These are phyloP conservation scores for Auanema sp. DNA, from an alignment of 2,888 invertebrate genomes.

Conservation along the genomic window DNA sequence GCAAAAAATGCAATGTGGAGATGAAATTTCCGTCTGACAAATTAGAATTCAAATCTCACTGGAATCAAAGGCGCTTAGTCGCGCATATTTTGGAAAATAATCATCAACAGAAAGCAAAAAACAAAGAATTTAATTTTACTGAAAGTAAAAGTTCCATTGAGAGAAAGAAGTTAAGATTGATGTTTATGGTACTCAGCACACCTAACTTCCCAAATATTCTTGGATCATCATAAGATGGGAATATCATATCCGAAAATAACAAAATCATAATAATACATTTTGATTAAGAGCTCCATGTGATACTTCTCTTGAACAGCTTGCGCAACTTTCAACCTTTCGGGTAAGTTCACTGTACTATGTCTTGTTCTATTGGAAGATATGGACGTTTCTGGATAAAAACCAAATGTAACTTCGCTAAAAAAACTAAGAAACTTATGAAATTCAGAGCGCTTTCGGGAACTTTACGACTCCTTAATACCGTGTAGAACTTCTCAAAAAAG, in stretches of 20 bases:
- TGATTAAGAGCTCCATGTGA: conserved; percentile 52
- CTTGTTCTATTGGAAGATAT: conserved; percentile 27
- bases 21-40: no score
- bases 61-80: no score
- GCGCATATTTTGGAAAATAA: no score
- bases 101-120: no score
- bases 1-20: no score
- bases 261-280: conserved; percentile 58
- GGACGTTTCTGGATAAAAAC: neutral
- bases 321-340: conserved; percentile 5
- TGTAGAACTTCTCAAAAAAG: neutral
- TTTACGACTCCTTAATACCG: neutral
- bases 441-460: neutral
- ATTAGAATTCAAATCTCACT: no score
- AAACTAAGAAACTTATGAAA: neutral
- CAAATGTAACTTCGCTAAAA: no score
- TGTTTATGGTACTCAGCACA: no score
- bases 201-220: no score
- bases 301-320: conserved; percentile 27
- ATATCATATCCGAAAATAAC: conserved; percentile 31
- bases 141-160: no score
- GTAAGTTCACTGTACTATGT: conserved; percentile 29
- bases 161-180: no score
- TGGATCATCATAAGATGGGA: neutral
- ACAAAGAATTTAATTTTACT: no score